Percentiles rank a stretch among this genome's conserved stretches.
Conservation (phyloP, 64 coral and sea anemone species). For the Porites lutea region DNA sequence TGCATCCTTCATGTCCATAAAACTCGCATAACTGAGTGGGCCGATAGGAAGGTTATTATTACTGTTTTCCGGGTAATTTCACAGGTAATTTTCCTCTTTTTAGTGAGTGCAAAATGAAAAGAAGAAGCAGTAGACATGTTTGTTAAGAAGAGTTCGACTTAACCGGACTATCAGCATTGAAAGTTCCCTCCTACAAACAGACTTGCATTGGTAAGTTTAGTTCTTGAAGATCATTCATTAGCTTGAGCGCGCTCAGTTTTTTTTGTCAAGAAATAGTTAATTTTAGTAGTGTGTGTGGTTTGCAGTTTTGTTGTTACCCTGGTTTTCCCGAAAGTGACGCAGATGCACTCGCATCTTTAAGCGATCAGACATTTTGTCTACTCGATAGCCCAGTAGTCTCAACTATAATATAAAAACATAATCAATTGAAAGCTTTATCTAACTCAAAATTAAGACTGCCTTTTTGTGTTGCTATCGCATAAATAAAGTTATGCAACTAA, state of each 20-base stretch:
- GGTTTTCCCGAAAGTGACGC: background rate
- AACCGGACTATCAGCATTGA: background rate
- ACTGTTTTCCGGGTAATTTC: background rate
- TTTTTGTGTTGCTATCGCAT: background rate
- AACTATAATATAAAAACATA: background rate
- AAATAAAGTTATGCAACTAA: background rate
- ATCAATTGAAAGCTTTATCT: background rate
- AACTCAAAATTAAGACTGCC: background rate
- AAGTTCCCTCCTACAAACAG: too few species aligned
- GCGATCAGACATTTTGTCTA: slow-evolving; percentile 4
- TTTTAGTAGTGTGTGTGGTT: background rate
- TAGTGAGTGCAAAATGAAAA: background rate
- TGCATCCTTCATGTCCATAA: background rate
- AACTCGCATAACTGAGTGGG: background rate
- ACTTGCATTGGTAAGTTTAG: background rate
- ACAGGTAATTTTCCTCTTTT: background rate
- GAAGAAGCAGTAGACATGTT: background rate
- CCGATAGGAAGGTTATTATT: background rate
- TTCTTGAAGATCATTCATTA: background rate
- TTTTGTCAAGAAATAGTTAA: background rate
- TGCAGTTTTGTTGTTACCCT: background rate
- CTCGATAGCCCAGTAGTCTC: background rate
- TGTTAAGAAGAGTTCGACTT: background rate
- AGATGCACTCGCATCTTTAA: background rate
- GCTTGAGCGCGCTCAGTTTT: background rate